Evolutionary conservation across 2,797 vertebrate genomes (phyloP).

Genomic region (Taenioides sp.): DNA sequence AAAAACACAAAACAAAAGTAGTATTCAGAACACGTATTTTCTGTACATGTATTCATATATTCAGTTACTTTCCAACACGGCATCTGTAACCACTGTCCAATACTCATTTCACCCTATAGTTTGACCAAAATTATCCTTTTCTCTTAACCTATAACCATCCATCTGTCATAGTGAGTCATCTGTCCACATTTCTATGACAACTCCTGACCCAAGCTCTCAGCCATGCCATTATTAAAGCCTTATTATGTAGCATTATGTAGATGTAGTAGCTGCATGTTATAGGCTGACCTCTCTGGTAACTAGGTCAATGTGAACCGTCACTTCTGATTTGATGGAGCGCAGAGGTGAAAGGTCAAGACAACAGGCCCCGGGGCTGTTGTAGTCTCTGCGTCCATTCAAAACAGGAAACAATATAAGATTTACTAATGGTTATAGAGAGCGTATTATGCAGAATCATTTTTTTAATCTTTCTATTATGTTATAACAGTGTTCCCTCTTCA

Average conservation of each 20-base stretch:
- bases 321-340: conserved; percentile 36
- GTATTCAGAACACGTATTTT: too few species aligned
- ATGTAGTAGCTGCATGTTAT: conserved; percentile 14
- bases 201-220: not conserved
- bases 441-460: too few species aligned
- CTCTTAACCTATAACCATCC: not conserved
- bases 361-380: conserved; percentile 14
- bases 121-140: not conserved
- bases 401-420: not conserved
- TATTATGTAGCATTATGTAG: conserved; percentile 25
- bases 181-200: not conserved
- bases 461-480: too few species aligned
- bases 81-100: not conserved
- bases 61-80: too few species aligned
- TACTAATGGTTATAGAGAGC: too few species aligned
- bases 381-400: conserved; percentile 1
- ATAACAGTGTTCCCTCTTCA: too few species aligned
- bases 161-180: not conserved
- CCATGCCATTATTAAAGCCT: conserved; percentile 7
- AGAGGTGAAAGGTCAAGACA: conserved; percentile 27
- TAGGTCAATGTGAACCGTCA: conserved; percentile 44
- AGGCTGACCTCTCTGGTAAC: conserved; percentile 32
- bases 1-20: too few species aligned
- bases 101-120: not conserved
- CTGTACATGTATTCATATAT: too few species aligned